phyloP scores from a whole-genome alignment of 2,888 invertebrate genomes.

The Brachyptera putata region DNA sequence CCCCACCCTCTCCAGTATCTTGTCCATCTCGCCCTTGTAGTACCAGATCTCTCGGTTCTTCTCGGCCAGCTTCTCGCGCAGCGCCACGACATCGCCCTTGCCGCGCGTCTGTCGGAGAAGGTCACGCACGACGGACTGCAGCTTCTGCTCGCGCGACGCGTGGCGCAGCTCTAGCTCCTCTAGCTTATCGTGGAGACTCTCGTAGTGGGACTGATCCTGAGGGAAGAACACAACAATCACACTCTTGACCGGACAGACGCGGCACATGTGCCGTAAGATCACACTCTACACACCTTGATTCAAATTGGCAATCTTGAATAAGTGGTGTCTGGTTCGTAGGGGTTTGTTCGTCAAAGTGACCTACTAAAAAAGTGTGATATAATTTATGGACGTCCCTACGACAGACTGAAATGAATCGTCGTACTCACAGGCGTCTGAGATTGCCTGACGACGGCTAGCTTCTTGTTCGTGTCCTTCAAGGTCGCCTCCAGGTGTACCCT shows the following conservation, averaged over 20 bases:
- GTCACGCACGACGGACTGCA: slow-evolving; percentile 47
- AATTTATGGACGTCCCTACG: too few species aligned
- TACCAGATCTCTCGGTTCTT: slow-evolving; percentile 38
- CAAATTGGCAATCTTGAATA: too few species aligned
- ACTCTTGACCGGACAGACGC: too few species aligned
- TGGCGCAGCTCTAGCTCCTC: slow-evolving; percentile 47
- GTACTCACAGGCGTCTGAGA: slow-evolving; percentile 35
- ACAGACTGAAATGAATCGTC: too few species aligned
- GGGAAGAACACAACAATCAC: too few species aligned
- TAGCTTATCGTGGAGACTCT: slow-evolving; percentile 41
- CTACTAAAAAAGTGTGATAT: too few species aligned
- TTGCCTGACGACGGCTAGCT: slow-evolving; percentile 33
- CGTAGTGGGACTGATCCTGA: slow-evolving; percentile 35
- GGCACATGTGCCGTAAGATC: too few species aligned
- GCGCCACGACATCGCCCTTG: neutral
- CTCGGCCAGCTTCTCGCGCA: slow-evolving; percentile 35
- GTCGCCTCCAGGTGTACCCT: slow-evolving; percentile 52
- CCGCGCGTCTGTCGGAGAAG: slow-evolving; percentile 34
- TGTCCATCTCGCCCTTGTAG: slow-evolving; percentile 38
- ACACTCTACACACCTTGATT: too few species aligned
- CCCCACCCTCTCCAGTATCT: slow-evolving; percentile 27
- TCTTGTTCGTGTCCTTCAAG: slow-evolving; percentile 40
- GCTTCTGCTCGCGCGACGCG: slow-evolving; percentile 48
- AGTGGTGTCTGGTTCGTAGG: too few species aligned
- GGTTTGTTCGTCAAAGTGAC: too few species aligned